A percentile compares a stretch with the other conserved stretches of the same genome.
Evolutionary conservation across 2,888 invertebrate genomes (phyloP).

Genomic region (Mechanitis messenoides): DNA sequence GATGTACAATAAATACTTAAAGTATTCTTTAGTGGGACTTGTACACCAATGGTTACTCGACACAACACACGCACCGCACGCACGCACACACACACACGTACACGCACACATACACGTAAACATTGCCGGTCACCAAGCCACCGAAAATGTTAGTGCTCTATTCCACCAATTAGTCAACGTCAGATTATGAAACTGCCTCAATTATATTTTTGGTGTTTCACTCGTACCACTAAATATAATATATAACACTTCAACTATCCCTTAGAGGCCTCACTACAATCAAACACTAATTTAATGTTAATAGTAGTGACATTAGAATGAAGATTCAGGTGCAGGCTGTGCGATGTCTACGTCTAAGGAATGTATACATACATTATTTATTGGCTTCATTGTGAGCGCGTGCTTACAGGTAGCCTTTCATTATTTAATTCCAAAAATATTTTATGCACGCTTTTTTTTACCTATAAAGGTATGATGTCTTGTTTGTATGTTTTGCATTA

Average conservation of each 20-base stretch:
- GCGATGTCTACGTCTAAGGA: conserved; percentile 20
- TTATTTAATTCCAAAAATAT: conserved; percentile 26
- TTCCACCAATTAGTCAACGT: not conserved
- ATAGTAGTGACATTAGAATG: not conserved
- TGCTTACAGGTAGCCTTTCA: conserved; percentile 18
- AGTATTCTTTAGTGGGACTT: conserved; percentile 25
- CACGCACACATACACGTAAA: conserved; percentile 8
- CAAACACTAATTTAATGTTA: not conserved
- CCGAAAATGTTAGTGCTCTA: conserved; percentile 34
- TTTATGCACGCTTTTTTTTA: conserved; percentile 50
- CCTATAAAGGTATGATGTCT: conserved; percentile 55
- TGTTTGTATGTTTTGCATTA: conserved; percentile 42
- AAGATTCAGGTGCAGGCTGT: not conserved
- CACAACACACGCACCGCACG: not conserved
- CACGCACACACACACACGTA: too few relatives aligned
- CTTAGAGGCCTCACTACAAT: too few relatives aligned
- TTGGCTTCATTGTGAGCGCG: conserved; percentile 15
- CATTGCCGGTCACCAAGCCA: conserved; percentile 36
- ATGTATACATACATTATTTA: conserved; percentile 18
- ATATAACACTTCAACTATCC: too few relatives aligned
- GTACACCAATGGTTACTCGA: conserved; percentile 26
- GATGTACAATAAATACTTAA: conserved; percentile 23
- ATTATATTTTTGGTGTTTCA: too few relatives aligned
- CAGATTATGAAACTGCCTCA: not conserved
- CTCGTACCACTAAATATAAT: too few relatives aligned